phyloP scores from a whole-genome alignment of 1,140 invertebrate genomes.

The Macrobrachium nipponense region DNA sequence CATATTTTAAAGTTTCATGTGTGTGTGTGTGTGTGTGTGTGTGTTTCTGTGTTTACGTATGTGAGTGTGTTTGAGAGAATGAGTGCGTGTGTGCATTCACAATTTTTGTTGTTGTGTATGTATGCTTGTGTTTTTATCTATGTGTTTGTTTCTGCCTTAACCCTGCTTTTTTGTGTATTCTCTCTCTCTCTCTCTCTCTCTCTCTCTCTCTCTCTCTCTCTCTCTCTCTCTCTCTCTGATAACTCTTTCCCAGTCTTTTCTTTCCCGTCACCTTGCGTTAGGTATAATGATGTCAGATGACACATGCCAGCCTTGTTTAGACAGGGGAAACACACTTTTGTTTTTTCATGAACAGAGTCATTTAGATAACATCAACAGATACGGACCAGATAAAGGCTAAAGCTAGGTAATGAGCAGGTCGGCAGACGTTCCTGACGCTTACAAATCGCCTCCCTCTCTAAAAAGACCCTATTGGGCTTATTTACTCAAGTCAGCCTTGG shows the following conservation, averaged over 20 bases:
- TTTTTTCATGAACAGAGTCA: slow-evolving; percentile 32
- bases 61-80: background rate
- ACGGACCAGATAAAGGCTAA: slow-evolving; percentile 1
- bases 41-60: slow-evolving; percentile 13
- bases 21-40: background rate
- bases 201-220: background rate
- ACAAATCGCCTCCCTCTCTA: slow-evolving; percentile 2
- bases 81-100: slow-evolving; percentile 9
- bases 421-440: slow-evolving; percentile 30
- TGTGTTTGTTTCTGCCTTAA: background rate
- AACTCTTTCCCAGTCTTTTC: background rate
- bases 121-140: background rate
- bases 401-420: slow-evolving; percentile 49
- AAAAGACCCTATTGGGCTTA: no score
- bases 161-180: background rate
- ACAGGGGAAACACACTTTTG: slow-evolving; percentile 28
- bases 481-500: no score
- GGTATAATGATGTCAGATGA: slow-evolving; percentile 44
- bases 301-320: slow-evolving; percentile 56
- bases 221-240: background rate
- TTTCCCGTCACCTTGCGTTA: slow-evolving; percentile 1
- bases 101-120: background rate
- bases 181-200: slow-evolving; percentile 14
- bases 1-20: background rate
- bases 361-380: slow-evolving; percentile 57